Conservation (phyloP, 2,797 vertebrate species). For the Pantherophis alleghaniensis region DNA sequence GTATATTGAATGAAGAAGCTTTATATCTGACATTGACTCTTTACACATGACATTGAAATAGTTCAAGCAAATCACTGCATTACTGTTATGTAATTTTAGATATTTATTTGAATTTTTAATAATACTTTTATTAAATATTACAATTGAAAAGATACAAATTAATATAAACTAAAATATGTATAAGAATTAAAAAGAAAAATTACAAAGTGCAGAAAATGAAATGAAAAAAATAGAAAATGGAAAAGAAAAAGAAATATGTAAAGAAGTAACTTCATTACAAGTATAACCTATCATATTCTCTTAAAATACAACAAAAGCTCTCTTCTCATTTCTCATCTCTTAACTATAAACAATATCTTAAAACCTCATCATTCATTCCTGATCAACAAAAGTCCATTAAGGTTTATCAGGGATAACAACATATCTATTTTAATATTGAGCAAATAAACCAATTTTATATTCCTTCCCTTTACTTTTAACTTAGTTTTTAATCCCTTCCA, state of each 20-base stretch:
- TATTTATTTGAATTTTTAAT: background rate
- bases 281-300: background rate
- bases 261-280: background rate
- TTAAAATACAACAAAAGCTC: background rate
- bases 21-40: background rate
- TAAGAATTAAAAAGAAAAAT: background rate
- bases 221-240: background rate
- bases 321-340: background rate
- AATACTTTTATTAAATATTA: background rate
- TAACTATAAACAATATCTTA: background rate
- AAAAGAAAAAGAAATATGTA: background rate
- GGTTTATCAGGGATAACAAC: background rate
- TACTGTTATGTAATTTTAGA: background rate
- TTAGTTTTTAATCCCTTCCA: background rate
- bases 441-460: background rate
- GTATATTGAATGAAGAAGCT: slow-evolving; percentile 66
- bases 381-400: background rate
- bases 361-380: background rate
- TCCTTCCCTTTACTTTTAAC: background rate
- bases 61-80: background rate
- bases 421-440: background rate
- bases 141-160: background rate
- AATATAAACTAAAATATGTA: background rate
- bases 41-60: background rate
- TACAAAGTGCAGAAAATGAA: background rate